A percentile compares a stretch with the other conserved stretches of the same genome.
These are phyloP conservation scores for Phalacrocorax carbo DNA, from an alignment of 2,113 vertebrate species.

Conservation along the genomic window DNA sequence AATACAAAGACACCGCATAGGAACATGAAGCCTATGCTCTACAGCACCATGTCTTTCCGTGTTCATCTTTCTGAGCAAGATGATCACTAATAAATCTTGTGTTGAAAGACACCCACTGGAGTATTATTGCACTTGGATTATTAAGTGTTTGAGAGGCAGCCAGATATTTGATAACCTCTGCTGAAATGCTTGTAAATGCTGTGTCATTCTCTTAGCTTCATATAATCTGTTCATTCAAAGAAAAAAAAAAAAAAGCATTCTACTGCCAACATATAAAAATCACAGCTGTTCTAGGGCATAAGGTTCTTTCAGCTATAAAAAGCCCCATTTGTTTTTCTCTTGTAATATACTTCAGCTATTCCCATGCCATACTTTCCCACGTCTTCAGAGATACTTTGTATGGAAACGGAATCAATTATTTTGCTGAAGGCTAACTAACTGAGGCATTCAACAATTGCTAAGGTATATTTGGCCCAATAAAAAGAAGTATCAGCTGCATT, in stretches of 20 bases:
- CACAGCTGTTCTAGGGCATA: neutral
- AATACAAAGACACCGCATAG: neutral
- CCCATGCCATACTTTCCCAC: neutral
- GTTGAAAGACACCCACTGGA: neutral
- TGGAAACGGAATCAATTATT: neutral
- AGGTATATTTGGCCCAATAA: neutral
- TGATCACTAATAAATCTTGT: neutral
- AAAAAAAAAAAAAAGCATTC: neutral
- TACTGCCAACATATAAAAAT: neutral
- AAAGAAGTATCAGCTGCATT: neutral
- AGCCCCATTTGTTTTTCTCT: neutral
- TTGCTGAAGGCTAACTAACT: neutral
- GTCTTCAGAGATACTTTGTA: neutral
- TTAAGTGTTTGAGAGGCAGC: neutral
- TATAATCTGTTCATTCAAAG: neutral
- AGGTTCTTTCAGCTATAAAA: neutral
- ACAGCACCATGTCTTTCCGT: neutral
- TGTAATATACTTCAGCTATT: neutral
- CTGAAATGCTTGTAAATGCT: neutral
- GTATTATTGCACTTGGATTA: neutral
- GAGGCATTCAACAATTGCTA: neutral
- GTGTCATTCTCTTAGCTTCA: neutral
- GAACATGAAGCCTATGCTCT: neutral
- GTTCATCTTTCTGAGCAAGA: neutral
- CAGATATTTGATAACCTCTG: neutral